phyloP scores from a whole-genome alignment of 2,113 vertebrate species.

The Gavialis gangeticus region DNA sequence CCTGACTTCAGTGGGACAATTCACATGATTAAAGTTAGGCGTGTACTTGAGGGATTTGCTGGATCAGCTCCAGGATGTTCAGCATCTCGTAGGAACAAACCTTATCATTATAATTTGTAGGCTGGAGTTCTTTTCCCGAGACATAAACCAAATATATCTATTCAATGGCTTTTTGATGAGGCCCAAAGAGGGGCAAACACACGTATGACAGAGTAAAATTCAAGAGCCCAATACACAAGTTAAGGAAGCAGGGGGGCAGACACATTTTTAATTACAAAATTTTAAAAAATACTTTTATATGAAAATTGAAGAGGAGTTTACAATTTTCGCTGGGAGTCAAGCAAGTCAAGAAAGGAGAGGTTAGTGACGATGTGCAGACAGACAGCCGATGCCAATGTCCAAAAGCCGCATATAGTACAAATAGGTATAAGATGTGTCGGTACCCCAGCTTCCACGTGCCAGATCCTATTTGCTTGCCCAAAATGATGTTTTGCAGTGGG shows the following conservation, averaged over 20 bases:
- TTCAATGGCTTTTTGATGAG: not conserved
- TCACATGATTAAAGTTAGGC: not conserved
- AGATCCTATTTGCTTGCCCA: not conserved
- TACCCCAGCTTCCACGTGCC: not conserved
- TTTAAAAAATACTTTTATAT: not conserved
- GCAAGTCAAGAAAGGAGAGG: rapidly evolving
- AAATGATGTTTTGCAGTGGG: not conserved
- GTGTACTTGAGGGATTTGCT: not conserved
- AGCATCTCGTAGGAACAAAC: not conserved
- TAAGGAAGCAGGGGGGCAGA: not conserved
- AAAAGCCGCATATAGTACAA: not conserved
- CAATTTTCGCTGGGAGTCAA: rapidly evolving
- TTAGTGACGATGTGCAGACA: not conserved
- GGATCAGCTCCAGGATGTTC: not conserved
- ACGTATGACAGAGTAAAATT: not conserved
- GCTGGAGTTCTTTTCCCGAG: not conserved
- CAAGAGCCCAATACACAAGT: not conserved
- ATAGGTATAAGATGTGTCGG: not conserved
- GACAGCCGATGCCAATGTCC: not conserved
- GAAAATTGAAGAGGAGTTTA: not conserved
- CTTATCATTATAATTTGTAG: not conserved
- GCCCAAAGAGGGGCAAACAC: not conserved
- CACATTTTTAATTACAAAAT: no score
- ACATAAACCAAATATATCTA: not conserved
- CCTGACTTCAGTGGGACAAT: not conserved